Conservation (phyloP, 2,113 vertebrate genomes). For the Fregata magnificens region DNA sequence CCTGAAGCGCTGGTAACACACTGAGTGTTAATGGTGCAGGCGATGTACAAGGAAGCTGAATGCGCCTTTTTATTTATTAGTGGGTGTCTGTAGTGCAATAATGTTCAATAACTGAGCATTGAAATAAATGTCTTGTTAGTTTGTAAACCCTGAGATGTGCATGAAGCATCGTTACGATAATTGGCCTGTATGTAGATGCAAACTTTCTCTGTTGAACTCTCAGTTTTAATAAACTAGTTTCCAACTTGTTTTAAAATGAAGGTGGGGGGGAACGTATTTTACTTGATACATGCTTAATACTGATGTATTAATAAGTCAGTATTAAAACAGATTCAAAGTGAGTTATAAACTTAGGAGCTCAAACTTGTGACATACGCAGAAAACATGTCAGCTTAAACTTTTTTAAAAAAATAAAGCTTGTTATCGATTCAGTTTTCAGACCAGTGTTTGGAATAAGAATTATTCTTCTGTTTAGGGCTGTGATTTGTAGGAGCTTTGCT, state of each 20-base stretch:
- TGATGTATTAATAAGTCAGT: neutral
- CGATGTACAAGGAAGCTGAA: accelerated
- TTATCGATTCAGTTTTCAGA: neutral
- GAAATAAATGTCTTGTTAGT: neutral
- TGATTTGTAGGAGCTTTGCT: slow-evolving; percentile 8
- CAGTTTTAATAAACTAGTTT: neutral
- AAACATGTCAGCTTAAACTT: neutral
- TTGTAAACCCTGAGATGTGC: neutral
- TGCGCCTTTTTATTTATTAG: neutral
- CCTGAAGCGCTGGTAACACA: accelerated
- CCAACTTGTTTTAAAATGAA: neutral
- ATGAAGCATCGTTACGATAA: neutral
- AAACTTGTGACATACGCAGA: neutral
- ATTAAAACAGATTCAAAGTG: neutral
- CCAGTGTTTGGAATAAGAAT: neutral
- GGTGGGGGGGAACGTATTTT: neutral
- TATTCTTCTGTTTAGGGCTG: neutral
- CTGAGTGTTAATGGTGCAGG: neutral
- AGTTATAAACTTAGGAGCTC: neutral
- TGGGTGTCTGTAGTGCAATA: slow-evolving; percentile 28
- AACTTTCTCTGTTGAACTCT: neutral
- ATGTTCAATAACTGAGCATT: neutral
- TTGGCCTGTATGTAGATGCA: neutral
- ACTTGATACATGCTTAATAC: neutral
- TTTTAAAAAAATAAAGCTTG: neutral